These are phyloP conservation scores for Drosophila barbarae DNA, from an alignment of 2,888 invertebrate genomes.

Conservation along the genomic window DNA sequence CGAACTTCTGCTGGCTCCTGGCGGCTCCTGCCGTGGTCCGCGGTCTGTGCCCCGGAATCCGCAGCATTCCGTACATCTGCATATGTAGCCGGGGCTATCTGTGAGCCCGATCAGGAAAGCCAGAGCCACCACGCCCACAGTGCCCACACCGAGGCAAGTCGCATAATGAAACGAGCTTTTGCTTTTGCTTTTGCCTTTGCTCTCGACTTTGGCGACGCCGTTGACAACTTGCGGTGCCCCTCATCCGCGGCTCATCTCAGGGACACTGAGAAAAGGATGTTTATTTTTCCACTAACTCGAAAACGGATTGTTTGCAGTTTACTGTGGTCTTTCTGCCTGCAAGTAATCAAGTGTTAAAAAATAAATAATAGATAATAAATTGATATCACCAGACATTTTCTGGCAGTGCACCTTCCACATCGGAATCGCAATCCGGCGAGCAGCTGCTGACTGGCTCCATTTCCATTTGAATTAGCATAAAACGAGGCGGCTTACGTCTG, in stretches of 20 bases:
- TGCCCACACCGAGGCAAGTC: slow-evolving; percentile 35
- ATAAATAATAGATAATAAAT: background rate
- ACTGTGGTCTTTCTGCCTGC: too few species aligned
- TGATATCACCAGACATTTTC: background rate
- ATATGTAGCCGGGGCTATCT: slow-evolving; percentile 57
- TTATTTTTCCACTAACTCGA: too few species aligned
- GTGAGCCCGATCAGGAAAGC: slow-evolving; percentile 62
- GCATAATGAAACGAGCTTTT: slow-evolving; percentile 67
- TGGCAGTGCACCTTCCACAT: slow-evolving; percentile 11
- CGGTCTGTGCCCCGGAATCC: slow-evolving; percentile 17
- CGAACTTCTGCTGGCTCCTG: slow-evolving; percentile 13
- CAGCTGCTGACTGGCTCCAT: slow-evolving; percentile 74
- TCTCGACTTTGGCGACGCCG: slow-evolving; percentile 47
- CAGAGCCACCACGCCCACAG: slow-evolving; percentile 62
- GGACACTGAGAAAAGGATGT: slow-evolving; percentile 9
- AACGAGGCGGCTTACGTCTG: slow-evolving; percentile 74
- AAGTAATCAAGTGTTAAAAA: too few species aligned
- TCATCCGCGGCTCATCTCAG: slow-evolving; percentile 20
- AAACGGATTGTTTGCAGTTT: too few species aligned
- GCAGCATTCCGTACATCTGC: slow-evolving; percentile 41
- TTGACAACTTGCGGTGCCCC: slow-evolving; percentile 50
- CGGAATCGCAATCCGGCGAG: slow-evolving; percentile 37
- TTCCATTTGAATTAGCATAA: slow-evolving; percentile 73
- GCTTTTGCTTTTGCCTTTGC: slow-evolving; percentile 29
- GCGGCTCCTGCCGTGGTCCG: slow-evolving; percentile 1